Percentiles rank a stretch among this genome's conserved stretches.
Conservation (phyloP, 2,113 vertebrate genomes). For the Phaethon lepturus region DNA sequence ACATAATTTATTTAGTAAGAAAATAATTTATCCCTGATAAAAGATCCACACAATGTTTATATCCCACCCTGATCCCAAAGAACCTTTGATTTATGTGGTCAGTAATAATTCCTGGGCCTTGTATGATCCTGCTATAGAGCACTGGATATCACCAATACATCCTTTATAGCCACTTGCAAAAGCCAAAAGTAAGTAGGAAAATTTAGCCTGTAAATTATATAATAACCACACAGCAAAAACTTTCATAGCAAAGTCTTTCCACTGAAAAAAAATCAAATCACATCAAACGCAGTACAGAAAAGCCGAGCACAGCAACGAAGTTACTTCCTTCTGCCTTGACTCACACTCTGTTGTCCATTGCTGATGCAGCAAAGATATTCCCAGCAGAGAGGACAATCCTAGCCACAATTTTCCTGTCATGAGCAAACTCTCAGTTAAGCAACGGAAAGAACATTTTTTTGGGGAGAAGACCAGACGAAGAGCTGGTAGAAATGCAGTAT, state of each 20-base stretch:
- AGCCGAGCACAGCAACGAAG: not conserved
- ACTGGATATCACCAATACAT: not conserved
- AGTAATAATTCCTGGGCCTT: not conserved
- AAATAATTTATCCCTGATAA: not conserved
- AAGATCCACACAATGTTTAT: not conserved
- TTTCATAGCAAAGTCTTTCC: not conserved
- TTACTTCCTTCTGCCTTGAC: not conserved
- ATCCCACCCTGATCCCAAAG: not conserved
- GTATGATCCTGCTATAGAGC: not conserved
- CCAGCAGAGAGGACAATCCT: not conserved
- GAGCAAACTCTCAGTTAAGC: not conserved
- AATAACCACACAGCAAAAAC: not conserved
- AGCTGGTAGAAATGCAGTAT: not conserved
- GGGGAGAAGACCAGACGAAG: not conserved
- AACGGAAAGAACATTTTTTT: not conserved
- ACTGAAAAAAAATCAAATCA: not conserved
- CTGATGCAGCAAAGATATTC: not conserved
- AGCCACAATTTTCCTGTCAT: not conserved
- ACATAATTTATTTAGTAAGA: not conserved
- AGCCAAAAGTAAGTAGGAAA: not conserved
- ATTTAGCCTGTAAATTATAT: not conserved
- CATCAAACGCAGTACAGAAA: not conserved
- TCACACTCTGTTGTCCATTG: not conserved
- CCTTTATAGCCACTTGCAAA: not conserved
- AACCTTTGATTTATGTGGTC: not conserved